Conservation (phyloP, 2,888 invertebrate genomes). For the Venusia cambrica region DNA sequence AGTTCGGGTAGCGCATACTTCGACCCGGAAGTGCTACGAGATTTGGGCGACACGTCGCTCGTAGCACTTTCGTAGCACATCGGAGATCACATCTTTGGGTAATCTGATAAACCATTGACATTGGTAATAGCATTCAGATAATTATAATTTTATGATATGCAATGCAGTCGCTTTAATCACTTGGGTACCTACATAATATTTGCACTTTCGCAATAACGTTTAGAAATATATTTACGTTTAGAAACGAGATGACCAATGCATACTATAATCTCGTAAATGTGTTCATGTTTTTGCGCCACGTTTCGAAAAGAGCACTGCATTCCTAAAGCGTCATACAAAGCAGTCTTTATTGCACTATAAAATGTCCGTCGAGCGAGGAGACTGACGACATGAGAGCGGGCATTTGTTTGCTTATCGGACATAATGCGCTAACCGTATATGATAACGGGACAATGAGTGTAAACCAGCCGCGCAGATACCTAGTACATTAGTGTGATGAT, state of each 20-base stretch:
- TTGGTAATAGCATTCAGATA: too few species aligned
- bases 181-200: constrained; percentile 5
- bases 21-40: constrained; percentile 20
- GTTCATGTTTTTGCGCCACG: too few species aligned
- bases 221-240: too few species aligned
- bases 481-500: constrained; percentile 71
- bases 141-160: background rate
- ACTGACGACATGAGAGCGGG: constrained; percentile 42
- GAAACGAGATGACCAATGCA: too few species aligned
- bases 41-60: constrained; percentile 9
- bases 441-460: constrained; percentile 77
- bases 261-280: too few species aligned
- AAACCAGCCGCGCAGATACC: constrained; percentile 59
- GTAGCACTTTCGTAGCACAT: constrained; percentile 27
- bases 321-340: constrained; percentile 23
- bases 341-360: constrained; percentile 32
- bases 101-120: too few species aligned
- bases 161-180: background rate
- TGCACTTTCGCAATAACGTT: too few species aligned
- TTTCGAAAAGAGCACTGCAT: constrained; percentile 6
- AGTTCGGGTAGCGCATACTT: constrained; percentile 9
- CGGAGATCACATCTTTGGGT: too few species aligned
- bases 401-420: constrained; percentile 75
- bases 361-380: constrained; percentile 33
- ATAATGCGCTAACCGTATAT: constrained; percentile 68